Conservation (phyloP, 2,113 vertebrate genomes). For the Panthera leo region DNA sequence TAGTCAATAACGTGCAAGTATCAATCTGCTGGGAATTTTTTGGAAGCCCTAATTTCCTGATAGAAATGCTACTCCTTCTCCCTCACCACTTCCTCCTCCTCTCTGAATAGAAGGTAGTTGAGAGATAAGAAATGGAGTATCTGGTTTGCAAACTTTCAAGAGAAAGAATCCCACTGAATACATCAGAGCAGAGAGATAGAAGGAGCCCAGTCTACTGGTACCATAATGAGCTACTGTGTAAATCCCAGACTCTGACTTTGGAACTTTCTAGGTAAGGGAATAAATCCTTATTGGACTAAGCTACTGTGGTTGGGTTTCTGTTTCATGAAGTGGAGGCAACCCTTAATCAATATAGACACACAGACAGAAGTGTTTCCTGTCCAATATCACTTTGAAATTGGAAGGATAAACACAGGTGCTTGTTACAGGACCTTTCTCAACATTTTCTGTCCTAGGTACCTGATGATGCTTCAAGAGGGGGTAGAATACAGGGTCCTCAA, state of each 20-base stretch:
- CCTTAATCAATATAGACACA: not conserved
- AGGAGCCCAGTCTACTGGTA: not conserved
- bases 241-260: accelerated
- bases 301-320: not conserved
- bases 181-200: not conserved
- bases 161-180: not conserved
- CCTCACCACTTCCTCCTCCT: not conserved
- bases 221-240: not conserved
- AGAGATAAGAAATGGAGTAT: not conserved
- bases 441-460: not conserved
- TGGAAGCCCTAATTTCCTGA: not conserved
- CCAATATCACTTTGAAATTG: not conserved
- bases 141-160: not conserved
- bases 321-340: not conserved
- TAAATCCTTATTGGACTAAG: not conserved
- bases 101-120: not conserved
- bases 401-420: not conserved
- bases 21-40: constrained; percentile 40
- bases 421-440: not conserved
- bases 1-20: not conserved
- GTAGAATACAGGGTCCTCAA: not conserved
- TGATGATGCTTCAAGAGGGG: not conserved
- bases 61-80: not conserved
- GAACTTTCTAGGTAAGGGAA: not conserved
- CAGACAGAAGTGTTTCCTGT: not conserved